phyloP scores from a whole-genome alignment of 2,888 invertebrate genomes.

The Glaucopsyche alexis region DNA sequence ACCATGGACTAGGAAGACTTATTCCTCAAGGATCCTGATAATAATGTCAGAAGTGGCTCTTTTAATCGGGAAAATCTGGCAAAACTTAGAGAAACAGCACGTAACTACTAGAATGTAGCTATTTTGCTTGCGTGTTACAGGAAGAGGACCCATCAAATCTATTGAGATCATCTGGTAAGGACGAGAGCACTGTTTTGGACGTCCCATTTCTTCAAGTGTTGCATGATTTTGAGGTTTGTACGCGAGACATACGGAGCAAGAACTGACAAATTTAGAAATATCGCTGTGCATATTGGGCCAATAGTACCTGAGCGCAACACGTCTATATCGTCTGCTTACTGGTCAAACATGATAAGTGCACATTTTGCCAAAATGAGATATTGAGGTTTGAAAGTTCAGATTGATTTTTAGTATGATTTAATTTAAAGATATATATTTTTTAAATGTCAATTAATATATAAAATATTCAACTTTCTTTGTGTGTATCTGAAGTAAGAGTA shows the following conservation, averaged over 20 bases:
- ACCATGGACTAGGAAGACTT: slow-evolving; percentile 37
- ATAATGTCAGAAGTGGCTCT: slow-evolving; percentile 33
- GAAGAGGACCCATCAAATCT: slow-evolving; percentile 37
- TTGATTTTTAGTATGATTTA: too few relatives aligned
- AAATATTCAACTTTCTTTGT: too few relatives aligned
- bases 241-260: slow-evolving; percentile 27
- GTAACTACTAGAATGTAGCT: slow-evolving; percentile 37
- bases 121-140: slow-evolving; percentile 30
- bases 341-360: too few relatives aligned
- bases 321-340: too few relatives aligned
- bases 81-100: slow-evolving; percentile 39
- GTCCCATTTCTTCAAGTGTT: slow-evolving; percentile 37
- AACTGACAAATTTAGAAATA: slow-evolving; percentile 35
- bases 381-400: too few relatives aligned
- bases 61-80: slow-evolving; percentile 32
- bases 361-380: too few relatives aligned
- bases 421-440: too few relatives aligned
- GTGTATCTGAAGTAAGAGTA: too few relatives aligned
- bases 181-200: slow-evolving; percentile 35
- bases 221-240: slow-evolving; percentile 33
- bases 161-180: slow-evolving; percentile 38
- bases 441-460: too few relatives aligned
- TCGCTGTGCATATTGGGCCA: slow-evolving; percentile 40
- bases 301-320: slow-evolving; percentile 35
- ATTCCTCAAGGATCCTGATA: slow-evolving; percentile 34